These are phyloP conservation scores for Dryocosmus kuriphilus DNA, from an alignment of 2,888 invertebrate species.

Conservation along the genomic window DNA sequence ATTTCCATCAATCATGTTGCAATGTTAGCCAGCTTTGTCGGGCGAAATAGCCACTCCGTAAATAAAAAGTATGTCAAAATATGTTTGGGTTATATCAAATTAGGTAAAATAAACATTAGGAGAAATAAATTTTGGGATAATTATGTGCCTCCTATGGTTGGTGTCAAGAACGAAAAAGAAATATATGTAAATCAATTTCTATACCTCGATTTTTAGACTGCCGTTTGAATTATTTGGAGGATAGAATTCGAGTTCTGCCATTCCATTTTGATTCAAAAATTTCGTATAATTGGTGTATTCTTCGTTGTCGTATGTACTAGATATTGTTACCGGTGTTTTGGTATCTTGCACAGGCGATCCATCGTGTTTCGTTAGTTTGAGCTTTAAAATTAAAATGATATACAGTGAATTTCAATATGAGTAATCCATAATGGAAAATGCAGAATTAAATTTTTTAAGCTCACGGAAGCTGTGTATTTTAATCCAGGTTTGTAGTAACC, in stretches of 20 bases:
- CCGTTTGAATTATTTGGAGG: slow-evolving; percentile 76
- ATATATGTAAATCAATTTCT: slow-evolving; percentile 13
- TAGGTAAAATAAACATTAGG: no score
- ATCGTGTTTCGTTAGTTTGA: slow-evolving; percentile 86
- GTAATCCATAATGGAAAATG: not conserved
- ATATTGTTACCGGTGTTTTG: slow-evolving; percentile 80
- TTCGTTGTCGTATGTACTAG: slow-evolving; percentile 81
- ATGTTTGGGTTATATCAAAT: no score
- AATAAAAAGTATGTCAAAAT: no score
- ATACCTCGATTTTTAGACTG: slow-evolving; percentile 85
- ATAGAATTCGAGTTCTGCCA: slow-evolving; percentile 82
- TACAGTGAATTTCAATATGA: not conserved
- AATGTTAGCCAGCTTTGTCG: no score
- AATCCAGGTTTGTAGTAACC: slow-evolving; percentile 94
- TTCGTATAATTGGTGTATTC: slow-evolving; percentile 79
- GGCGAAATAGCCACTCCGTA: no score
- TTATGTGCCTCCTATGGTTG: no score
- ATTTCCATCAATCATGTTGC: no score
- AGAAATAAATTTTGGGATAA: no score
- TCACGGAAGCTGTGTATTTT: slow-evolving; percentile 89
- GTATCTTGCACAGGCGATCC: slow-evolving; percentile 83
- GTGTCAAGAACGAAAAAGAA: not conserved
- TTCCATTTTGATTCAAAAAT: slow-evolving; percentile 82
- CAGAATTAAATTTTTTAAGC: slow-evolving; percentile 62
- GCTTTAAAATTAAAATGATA: slow-evolving; percentile 71